Evolutionary conservation across 2,113 vertebrate species (phyloP).

Genomic region (Cynopterus brachyotis): DNA sequence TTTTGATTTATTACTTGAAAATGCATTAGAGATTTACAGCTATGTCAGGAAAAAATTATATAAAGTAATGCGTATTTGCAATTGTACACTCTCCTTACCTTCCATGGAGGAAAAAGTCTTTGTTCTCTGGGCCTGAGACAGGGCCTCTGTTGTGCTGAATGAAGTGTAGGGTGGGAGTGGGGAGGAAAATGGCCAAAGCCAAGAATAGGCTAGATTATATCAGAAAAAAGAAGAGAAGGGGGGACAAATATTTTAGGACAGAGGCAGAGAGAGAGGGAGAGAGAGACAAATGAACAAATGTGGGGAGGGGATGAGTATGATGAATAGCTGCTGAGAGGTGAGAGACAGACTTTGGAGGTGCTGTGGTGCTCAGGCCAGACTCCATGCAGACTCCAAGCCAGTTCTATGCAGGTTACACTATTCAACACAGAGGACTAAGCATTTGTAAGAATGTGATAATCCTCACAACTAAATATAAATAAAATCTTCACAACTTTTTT

Average conservation of each 20-base stretch:
- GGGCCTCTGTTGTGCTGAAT: neutral
- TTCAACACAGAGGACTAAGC: neutral
- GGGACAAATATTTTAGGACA: neutral
- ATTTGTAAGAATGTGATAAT: neutral
- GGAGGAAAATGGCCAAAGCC: neutral
- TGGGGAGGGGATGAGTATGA: neutral
- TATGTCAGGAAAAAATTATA: conserved; percentile 25
- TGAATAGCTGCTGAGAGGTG: neutral
- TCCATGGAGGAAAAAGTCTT: neutral
- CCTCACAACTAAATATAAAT: neutral
- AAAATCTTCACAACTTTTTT: neutral
- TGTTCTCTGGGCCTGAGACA: neutral
- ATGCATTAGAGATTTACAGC: conserved; percentile 34
- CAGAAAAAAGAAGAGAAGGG: neutral
- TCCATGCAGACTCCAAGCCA: neutral
- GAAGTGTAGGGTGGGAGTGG: neutral
- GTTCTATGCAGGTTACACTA: neutral
- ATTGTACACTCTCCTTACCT: neutral
- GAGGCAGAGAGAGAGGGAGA: neutral
- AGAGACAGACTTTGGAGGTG: neutral
- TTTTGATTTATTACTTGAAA: conserved; percentile 56
- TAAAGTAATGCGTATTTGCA: neutral
- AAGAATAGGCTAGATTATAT: neutral
- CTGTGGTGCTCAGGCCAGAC: neutral
- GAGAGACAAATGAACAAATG: neutral